These are phyloP conservation scores for Ernsta delagoae DNA, from an alignment of 2,888 invertebrate species.

Conservation along the genomic window DNA sequence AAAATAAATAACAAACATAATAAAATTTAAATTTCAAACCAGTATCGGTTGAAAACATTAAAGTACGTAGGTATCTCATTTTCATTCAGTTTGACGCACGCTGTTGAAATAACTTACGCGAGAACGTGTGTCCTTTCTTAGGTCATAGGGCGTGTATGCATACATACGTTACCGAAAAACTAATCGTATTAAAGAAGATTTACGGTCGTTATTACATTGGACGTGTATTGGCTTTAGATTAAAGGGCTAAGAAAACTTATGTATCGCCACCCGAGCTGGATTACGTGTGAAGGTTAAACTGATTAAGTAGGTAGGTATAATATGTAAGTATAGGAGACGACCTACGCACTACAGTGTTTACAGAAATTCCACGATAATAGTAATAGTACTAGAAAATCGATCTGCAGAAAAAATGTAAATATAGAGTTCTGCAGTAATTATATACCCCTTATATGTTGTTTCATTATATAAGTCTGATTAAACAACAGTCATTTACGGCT, in stretches of 20 bases:
- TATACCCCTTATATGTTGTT: no score
- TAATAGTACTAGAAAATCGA: not conserved
- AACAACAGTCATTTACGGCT: no score
- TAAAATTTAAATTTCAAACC: no score
- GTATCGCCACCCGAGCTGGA: slow-evolving; percentile 11
- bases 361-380: not conserved
- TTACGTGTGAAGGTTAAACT: slow-evolving; percentile 34
- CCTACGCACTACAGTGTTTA: slow-evolving; percentile 6
- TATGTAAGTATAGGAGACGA: not conserved
- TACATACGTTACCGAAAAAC: not conserved
- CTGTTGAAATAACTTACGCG: slow-evolving; percentile 3
- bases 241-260: slow-evolving; percentile 27
- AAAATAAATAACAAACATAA: no score
- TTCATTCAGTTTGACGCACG: not conserved
- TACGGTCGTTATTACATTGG: slow-evolving; percentile 8
- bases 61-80: not conserved
- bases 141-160: slow-evolving; percentile 14
- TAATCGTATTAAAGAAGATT: not conserved
- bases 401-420: not conserved
- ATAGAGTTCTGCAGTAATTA: no score
- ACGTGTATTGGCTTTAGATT: not conserved
- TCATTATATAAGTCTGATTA: no score
- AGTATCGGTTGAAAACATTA: no score
- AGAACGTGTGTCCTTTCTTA: slow-evolving; percentile 19
- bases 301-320: slow-evolving; percentile 15